Base-by-base conservation (phyloP, 2,888 invertebrate genomes). In the Thymelicus sylvestris region DNA sequence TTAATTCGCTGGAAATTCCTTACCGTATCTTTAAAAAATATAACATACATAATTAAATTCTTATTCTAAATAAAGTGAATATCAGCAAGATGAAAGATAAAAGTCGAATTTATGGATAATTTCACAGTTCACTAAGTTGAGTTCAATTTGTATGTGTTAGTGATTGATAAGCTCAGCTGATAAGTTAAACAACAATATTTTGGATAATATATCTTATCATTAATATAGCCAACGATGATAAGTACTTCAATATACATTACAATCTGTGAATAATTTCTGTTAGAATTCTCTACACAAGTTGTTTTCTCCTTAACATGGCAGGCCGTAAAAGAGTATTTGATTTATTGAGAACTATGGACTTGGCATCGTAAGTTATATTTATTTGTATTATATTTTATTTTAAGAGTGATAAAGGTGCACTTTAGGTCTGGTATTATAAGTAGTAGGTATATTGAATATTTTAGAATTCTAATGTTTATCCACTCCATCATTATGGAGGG, bases 311-410 rank as follows among this genome's bases (percentile, higher is more conserved):
- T 10, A 57, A 12, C 7, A 95, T 95, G 95, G 83, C 89, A 73
- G 84, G 90, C 64, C 90, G 95, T 77, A 95, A 94, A 84, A 95
- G 94, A 81, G 95, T 96, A 67, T 89, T 96, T 73, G 95, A 95
- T 87, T 92, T 97, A 77, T 87, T 97, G 72, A 94, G 95, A 80
- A 94, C 95, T 44, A 94, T 97, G 72, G 95, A 96, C 66, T 91
- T 94, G 68, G 95, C 95, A 73, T 95, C 96, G 96, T 96, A 94
- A 95, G 96, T 95, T 0, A 83, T 55, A 39, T 57, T 71, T 66
- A 77, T 70, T 44, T 19, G 19, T 19, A 2, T 19, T 19, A 19
- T n/a, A n/a, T n/a, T 19, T 19, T 44, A 12, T 44, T 12, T 44
- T 44, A 10, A 44, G 10, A 44, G 12, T 44, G 8, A 44, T 44